phyloP scores from a whole-genome alignment of 2,888 invertebrate species.

The Lycaena phlaeas region DNA sequence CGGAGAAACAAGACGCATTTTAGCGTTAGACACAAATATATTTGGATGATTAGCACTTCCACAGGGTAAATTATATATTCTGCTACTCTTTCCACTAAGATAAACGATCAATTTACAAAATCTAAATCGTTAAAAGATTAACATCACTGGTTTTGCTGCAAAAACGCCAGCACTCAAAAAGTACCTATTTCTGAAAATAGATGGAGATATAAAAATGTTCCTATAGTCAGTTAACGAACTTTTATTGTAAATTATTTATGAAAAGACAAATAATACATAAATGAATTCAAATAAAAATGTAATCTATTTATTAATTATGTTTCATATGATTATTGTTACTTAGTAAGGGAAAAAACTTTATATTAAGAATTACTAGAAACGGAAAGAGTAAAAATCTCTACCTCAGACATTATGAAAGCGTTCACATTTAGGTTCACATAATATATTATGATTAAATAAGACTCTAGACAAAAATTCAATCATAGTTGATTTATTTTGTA shows the following conservation, averaged over 20 bases:
- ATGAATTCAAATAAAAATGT: background rate
- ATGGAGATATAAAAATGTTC: constrained; percentile 76
- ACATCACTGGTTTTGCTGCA: constrained; percentile 77
- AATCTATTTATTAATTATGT: background rate
- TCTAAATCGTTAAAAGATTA: constrained; percentile 73
- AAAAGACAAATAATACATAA: background rate
- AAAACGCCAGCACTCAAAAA: constrained; percentile 74
- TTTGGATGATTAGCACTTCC: constrained; percentile 63
- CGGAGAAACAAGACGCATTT: constrained; percentile 69
- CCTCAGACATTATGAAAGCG: too few relatives aligned
- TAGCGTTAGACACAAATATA: constrained; percentile 64
- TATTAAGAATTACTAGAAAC: constrained; percentile 11
- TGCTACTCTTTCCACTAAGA: constrained; percentile 51
- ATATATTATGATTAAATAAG: background rate
- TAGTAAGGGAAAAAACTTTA: constrained; percentile 13
- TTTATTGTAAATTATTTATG: constrained; percentile 20
- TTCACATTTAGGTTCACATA: too few relatives aligned
- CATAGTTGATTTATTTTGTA: too few relatives aligned
- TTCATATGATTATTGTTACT: background rate
- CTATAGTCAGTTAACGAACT: constrained; percentile 43
- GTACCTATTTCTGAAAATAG: constrained; percentile 82
- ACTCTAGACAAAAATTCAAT: background rate
- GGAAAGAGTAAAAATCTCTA: constrained; percentile 18
- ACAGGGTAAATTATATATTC: constrained; percentile 57
- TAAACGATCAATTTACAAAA: constrained; percentile 70